These are phyloP conservation scores for Anguilla obscura DNA, from an alignment of 2,797 vertebrate species.

Conservation along the genomic window DNA sequence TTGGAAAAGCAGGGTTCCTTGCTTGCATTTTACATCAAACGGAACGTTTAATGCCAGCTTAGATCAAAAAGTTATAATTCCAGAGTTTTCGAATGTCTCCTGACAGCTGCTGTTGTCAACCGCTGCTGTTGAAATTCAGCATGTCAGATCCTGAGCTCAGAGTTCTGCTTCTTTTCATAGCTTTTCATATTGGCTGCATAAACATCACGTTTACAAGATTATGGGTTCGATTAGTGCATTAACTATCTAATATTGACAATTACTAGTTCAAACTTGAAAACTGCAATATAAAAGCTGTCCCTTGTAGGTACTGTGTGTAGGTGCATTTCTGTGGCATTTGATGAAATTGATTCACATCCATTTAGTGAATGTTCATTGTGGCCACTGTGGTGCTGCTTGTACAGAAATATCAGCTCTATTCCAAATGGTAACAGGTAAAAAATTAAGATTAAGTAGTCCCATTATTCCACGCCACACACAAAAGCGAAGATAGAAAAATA, in stretches of 20 bases:
- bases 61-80: not conserved
- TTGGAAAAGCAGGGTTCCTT: slow-evolving; percentile 28
- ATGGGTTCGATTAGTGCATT: not conserved
- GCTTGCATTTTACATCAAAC: slow-evolving; percentile 33
- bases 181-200: not conserved
- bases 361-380: not conserved
- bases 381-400: not conserved
- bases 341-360: not conserved
- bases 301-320: not conserved
- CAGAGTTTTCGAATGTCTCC: not conserved
- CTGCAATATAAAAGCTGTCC: not conserved
- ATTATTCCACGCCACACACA: not conserved
- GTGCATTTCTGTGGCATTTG: not conserved
- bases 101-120: not conserved
- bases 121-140: not conserved
- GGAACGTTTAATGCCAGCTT: slow-evolving; percentile 17
- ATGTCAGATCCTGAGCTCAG: not conserved
- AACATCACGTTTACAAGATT: not conserved
- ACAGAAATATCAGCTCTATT: not conserved
- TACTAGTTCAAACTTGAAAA: not conserved
- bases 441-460: not conserved
- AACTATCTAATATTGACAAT: not conserved
- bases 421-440: not conserved
- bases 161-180: not conserved
- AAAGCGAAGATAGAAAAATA: not conserved